Base-by-base conservation (phyloP, 2,888 invertebrate species). In the Latheticus oryzae region DNA sequence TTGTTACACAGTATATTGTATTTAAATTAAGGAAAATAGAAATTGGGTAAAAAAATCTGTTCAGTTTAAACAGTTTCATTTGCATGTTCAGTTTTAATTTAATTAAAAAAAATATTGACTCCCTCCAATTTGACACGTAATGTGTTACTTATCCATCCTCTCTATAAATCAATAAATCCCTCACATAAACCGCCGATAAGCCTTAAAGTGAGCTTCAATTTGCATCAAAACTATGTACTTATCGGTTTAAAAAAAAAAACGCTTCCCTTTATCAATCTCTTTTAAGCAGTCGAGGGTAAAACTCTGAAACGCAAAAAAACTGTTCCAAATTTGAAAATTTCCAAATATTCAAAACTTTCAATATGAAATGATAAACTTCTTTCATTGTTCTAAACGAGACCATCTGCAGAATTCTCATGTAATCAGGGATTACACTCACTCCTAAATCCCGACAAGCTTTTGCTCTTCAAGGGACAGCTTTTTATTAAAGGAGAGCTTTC, bases 181-280 rank as follows among this genome's bases (percentile, higher is more conserved):
- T 48, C 64, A 53, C 57, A 55, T 62, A 66, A 72, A 73, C 69
- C 71, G 60, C 64, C 56, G 73, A 73, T 76, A 76, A 76, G 70
- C 74, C 64, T 65, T 71, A 72, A 75, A 76, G 75, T 73, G 73
- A 68, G 72, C 68, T 68, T 70, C 73, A 73, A 76, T 76, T 76
- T 76, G 76, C 76, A 76, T 76, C 66, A 69, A 62, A 73, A 72
- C 73, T 72, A n/a, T n/a, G n/a, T n/a, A 71, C 73, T 74, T 75
- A 70, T 67, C 69, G 69, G 71, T 72, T 70, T 69, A 67, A 72
- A 72, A n/a, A n/a, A n/a, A n/a, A n/a, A n/a, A 72, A 72, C 70
- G 70, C 71, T 72, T 54, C 61, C 64, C 66, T 54, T 61, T 62
- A 61, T 71, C 61, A 69, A 71, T 68, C 67, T 67, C 65, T 61